Base-by-base conservation (phyloP, 64 coral and sea anemone species). In the Actinia equina region DNA sequence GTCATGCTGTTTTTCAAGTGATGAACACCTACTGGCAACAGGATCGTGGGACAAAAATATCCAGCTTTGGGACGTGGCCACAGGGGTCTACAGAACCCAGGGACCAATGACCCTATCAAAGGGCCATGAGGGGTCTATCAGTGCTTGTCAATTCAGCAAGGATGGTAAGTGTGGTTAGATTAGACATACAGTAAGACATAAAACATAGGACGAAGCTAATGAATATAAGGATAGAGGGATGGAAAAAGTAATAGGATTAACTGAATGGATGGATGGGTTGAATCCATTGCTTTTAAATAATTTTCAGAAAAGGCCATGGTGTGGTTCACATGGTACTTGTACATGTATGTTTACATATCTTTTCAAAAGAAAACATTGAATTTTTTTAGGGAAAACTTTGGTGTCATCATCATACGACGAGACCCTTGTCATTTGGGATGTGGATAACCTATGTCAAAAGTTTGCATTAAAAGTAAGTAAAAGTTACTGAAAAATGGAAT, bases 31-130 rank as follows among this genome's bases (percentile, higher is more conserved):
- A 74, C 16, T 98, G 52, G 93, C 96, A 1, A 95, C 96, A 88
- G 96, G 89, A 79, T 98, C 96, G 46, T 98, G 96, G 96, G 96
- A 98, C 64, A 98, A 98, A 53, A 98, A 98, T 26, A 90, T 98
- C 70, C 86, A 95, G 71, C 62, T 98, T 62, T 98, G 96, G 96
- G 96, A 98, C 49, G 82, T 98, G 77, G 93, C 90, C 15, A 92
- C 96, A 45, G 96, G 96, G 18, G 69, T 92, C 15, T 98, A 95
- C 76, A 98, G 96, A 79, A 98, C 87, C n/a, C 83, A 92, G 67
- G 96, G 96, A 8, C 96, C 96, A 77, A 87, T 98, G 6, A 94
- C 87, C 54, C 86, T 98, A 16, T 86, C 90, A 43, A 98, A 98
- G 91, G 93, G 96, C 53, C 96, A 98, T 67, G 96, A 98, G 88